Evolutionary conservation across 2,113 vertebrate genomes (phyloP), one percentile per base, ranked within the genome.

Genomic region (Labeo catla): DNA sequence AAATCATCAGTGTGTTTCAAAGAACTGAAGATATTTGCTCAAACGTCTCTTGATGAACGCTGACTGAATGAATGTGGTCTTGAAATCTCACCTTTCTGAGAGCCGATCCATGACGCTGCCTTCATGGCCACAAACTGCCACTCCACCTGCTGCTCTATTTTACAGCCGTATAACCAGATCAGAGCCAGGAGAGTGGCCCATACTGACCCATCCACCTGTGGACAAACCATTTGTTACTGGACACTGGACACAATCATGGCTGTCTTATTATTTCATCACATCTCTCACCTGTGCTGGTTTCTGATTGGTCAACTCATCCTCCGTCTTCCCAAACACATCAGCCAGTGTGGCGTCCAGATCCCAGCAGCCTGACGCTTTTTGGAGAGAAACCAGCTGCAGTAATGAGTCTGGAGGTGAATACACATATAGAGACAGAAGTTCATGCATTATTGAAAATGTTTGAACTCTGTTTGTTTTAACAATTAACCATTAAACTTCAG

Each of bases 341-440:
- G 90, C 91, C 83, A 94, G 84, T 8, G 13, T 57, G 65, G 87
- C 39, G 61, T 88, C 83, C 66, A 93, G 86, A 39, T 90, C 74
- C 93, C 94, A 95, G 61, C 93, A 94, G 11, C 94, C 94, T 21
- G 93, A 85, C 15, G 93, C 94, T 36, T 92, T 94, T 78, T 95
- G 94, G 36, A 94, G 90, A 9, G 84, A 83, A 65, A 94, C 86
- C 84, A 95, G 86, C 85, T 89, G 79, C 21, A 93, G 54, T n/a
- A 94, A 21, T 13, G 12, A 10, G 43, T 57, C 88, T 8, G 39
- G 3, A 39, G 39, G 39, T 39, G 39, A 39, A 39, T 39, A 39
- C 39, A 39, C 39, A 39, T 39, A 0, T 3, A 39, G 39, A 39
- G 39, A 39, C 39, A 39, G 39, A 39, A 39, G 39, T 39, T 39